phyloP scores from a whole-genome alignment of 2,888 invertebrate species.

The Phaedon cochleariae region DNA sequence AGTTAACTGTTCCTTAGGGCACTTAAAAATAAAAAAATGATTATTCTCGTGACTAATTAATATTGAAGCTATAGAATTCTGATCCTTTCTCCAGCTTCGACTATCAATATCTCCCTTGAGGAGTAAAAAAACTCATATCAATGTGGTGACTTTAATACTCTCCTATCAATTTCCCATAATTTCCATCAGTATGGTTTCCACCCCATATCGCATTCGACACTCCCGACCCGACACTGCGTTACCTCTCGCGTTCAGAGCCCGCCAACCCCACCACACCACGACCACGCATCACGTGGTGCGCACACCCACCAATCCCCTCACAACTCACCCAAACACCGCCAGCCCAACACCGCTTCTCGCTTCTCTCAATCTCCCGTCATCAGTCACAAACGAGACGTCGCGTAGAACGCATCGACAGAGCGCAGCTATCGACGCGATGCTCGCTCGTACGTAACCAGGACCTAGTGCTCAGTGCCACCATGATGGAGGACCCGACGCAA shows the following conservation, averaged over 20 bases:
- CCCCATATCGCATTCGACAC: too few species aligned
- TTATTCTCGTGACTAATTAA: too few species aligned
- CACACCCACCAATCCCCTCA: constrained; percentile 57
- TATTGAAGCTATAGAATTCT: too few species aligned
- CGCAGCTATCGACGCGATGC: constrained; percentile 44
- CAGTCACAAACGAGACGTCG: constrained; percentile 59
- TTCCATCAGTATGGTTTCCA: too few species aligned
- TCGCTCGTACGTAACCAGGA: constrained; percentile 60
- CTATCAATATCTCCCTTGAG: too few species aligned
- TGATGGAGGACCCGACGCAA: constrained; percentile 67
- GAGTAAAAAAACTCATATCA: too few species aligned
- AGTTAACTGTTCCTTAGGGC: too few species aligned
- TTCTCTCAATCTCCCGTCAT: too few species aligned
- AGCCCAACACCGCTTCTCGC: constrained; percentile 54
- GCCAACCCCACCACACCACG: background rate
- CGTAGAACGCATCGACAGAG: constrained; percentile 51
- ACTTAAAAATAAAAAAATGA: too few species aligned
- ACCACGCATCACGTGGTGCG: constrained; percentile 66
- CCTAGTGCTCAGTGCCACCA: constrained; percentile 55
- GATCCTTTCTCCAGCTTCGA: too few species aligned
- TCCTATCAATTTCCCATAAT: too few species aligned
- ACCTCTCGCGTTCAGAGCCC: background rate
- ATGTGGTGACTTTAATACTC: too few species aligned
- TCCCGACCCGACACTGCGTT: background rate
- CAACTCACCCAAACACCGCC: constrained; percentile 38